These are phyloP conservation scores for Tinea trinotella DNA, from an alignment of 2,888 invertebrate species.

Conservation along the genomic window DNA sequence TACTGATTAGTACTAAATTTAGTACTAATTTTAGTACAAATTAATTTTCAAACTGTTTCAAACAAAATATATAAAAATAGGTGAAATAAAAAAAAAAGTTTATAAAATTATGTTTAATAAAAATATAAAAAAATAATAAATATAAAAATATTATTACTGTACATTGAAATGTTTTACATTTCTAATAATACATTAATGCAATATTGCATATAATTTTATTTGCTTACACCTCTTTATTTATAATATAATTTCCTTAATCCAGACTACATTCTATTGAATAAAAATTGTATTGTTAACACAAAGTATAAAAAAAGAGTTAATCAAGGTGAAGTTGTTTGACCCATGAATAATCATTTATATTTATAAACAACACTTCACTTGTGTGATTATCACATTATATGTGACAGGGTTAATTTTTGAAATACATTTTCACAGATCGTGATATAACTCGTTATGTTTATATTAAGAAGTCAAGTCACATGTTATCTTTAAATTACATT, in stretches of 20 bases:
- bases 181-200: background rate
- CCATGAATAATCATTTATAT: background rate
- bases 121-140: background rate
- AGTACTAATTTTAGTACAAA: no score
- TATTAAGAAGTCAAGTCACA: background rate
- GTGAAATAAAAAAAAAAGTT: background rate
- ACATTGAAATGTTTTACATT: background rate
- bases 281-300: background rate
- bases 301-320: background rate
- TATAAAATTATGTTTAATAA: background rate
- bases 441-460: background rate
- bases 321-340: constrained; percentile 4
- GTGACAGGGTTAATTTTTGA: constrained; percentile 1
- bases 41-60: no score
- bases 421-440: background rate
- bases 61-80: no score
- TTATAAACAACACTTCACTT: background rate
- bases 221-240: background rate
- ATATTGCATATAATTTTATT: background rate
- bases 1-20: no score
- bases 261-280: no score
- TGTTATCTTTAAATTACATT: background rate
- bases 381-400: background rate
- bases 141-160: background rate
- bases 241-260: background rate